Conservation (phyloP, 92 coral and sea anemone genomes). For the Parazoanthus swiftii region DNA sequence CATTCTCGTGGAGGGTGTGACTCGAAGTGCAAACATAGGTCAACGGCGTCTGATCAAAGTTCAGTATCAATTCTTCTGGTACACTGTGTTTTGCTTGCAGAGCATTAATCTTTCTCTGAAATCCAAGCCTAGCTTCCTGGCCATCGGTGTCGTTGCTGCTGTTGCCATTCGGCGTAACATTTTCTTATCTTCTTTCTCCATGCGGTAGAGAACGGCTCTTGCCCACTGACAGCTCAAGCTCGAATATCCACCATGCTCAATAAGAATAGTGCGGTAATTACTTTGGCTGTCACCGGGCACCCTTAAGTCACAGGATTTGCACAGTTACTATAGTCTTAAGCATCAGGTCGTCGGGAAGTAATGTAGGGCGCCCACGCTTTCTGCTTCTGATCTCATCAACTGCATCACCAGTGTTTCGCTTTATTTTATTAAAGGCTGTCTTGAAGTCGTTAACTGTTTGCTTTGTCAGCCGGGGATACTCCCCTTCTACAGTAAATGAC, state of each 20-base stretch:
- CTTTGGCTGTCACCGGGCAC: background rate
- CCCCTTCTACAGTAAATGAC: constrained; percentile 34
- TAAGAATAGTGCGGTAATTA: background rate
- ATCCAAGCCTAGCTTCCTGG: no score
- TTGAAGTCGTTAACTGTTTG: constrained; percentile 30
- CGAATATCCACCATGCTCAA: background rate
- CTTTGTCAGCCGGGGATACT: constrained; percentile 43
- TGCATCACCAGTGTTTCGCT: constrained; percentile 24
- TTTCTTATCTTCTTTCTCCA: background rate
- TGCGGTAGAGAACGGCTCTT: background rate
- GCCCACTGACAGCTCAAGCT: background rate
- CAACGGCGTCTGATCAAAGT: no score
- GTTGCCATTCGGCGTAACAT: background rate
- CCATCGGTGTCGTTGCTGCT: no score
- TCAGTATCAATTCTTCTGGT: no score
- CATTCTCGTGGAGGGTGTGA: no score
- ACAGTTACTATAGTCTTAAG: background rate
- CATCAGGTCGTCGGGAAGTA: no score
- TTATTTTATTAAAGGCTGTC: constrained; percentile 23
- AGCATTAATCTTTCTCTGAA: no score
- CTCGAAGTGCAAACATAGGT: no score
- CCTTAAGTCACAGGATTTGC: background rate
- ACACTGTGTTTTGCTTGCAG: no score
- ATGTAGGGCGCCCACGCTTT: no score
- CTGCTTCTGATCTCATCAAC: no score